phyloP scores from a whole-genome alignment of 2,113 vertebrate species.

The Bungarus multicinctus region DNA sequence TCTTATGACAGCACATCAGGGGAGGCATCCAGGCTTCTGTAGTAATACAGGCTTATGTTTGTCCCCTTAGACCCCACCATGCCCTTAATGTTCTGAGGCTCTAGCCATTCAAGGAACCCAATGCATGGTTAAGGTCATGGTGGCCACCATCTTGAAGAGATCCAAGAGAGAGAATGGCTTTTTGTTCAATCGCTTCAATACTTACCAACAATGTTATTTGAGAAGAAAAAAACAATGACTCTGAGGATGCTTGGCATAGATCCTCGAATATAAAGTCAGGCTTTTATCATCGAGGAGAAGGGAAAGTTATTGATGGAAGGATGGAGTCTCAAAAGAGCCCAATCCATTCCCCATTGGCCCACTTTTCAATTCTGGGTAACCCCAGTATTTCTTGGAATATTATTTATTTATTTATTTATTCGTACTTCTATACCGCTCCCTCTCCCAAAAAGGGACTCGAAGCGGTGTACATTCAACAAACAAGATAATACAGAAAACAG shows the following conservation, averaged over 20 bases:
- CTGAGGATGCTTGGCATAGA: neutral
- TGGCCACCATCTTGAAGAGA: neutral
- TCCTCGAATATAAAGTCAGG: neutral
- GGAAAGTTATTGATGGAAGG: neutral
- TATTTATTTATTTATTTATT: no score
- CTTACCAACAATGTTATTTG: neutral
- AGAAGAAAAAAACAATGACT: neutral
- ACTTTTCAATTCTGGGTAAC: neutral
- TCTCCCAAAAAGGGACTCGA: no score
- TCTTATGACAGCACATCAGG: neutral
- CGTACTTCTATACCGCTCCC: no score
- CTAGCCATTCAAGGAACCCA: neutral
- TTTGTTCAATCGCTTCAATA: neutral
- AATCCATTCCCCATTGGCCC: neutral
- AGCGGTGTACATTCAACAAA: no score
- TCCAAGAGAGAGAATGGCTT: neutral
- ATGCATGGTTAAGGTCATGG: neutral
- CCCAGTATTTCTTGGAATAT: neutral
- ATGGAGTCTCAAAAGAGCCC: neutral
- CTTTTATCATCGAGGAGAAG: neutral
- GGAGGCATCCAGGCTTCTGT: neutral
- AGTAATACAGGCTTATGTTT: neutral
- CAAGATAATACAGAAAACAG: no score
- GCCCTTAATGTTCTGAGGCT: neutral
- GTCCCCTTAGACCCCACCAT: neutral